phyloP scores from a whole-genome alignment of 2,888 invertebrate genomes.

The Nycteola revayana region DNA sequence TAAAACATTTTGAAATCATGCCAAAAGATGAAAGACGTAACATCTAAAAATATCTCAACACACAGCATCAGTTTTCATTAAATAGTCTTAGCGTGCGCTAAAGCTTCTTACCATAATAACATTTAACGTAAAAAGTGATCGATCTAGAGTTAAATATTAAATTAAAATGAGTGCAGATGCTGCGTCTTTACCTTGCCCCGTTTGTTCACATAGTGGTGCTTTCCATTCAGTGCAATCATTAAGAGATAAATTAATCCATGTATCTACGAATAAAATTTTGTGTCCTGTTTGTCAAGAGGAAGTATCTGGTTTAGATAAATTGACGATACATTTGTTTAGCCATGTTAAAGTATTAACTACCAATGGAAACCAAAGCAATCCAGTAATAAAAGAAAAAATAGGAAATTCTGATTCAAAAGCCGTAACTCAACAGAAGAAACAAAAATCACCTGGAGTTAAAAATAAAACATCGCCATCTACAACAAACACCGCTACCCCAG shows the following conservation, averaged over 20 bases:
- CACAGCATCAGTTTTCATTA: constrained; percentile 56
- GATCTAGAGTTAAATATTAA: too few relatives aligned
- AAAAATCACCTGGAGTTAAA: constrained; percentile 57
- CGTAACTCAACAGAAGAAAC: constrained; percentile 50
- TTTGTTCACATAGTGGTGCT: constrained; percentile 87
- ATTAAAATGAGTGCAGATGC: constrained; percentile 72
- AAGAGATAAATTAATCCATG: constrained; percentile 86
- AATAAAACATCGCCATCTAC: constrained; percentile 57
- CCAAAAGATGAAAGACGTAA: constrained; percentile 60
- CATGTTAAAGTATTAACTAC: constrained; percentile 78
- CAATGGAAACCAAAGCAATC: constrained; percentile 37
- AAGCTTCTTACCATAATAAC: constrained; percentile 12
- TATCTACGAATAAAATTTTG: constrained; percentile 87
- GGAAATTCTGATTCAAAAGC: constrained; percentile 38
- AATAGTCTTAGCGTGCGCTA: constrained; percentile 42
- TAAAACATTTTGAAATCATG: constrained; percentile 65
- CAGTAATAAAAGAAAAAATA: constrained; percentile 33
- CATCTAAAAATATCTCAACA: constrained; percentile 70
- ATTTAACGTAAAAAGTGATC: too few relatives aligned
- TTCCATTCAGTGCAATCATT: constrained; percentile 87
- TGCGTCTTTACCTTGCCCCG: constrained; percentile 86
- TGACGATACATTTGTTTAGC: constrained; percentile 91
- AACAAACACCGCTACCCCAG: constrained; percentile 51
- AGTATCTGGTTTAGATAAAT: constrained; percentile 89
- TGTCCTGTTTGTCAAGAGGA: constrained; percentile 91